Evolutionary conservation across 2,113 vertebrate genomes (phyloP).

Genomic region (Euleptes europaea): DNA sequence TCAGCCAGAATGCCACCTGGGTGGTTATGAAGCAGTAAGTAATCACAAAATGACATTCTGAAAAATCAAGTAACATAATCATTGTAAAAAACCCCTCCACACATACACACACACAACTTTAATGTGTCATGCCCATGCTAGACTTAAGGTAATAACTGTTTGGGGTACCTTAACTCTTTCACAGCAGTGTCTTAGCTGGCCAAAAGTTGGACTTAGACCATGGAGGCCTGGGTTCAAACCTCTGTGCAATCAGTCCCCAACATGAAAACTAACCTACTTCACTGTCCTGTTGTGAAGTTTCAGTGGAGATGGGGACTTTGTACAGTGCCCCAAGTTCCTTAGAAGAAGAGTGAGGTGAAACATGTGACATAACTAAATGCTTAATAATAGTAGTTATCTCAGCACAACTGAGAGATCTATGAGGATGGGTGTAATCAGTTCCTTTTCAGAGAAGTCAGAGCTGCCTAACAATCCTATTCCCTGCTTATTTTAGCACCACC

Average conservation of each 20-base stretch:
- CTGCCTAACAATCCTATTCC: background rate
- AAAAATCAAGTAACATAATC: background rate
- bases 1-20: background rate
- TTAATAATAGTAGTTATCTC: background rate
- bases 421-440: background rate
- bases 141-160: background rate
- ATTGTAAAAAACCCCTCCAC: background rate
- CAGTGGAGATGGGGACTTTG: background rate
- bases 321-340: background rate
- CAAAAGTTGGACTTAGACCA: background rate
- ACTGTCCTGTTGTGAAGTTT: background rate
- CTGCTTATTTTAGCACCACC: background rate
- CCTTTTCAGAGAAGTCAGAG: background rate
- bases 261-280: background rate
- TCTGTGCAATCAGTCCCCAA: background rate
- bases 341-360: background rate
- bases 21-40: background rate
- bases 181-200: background rate
- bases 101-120: background rate
- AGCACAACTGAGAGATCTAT: background rate
- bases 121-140: background rate
- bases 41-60: background rate
- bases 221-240: background rate
- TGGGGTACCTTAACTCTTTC: background rate
- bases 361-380: background rate